Evolutionary conservation across 2,797 vertebrate species (phyloP).

Genomic region (Pogonophryne albipinna): DNA sequence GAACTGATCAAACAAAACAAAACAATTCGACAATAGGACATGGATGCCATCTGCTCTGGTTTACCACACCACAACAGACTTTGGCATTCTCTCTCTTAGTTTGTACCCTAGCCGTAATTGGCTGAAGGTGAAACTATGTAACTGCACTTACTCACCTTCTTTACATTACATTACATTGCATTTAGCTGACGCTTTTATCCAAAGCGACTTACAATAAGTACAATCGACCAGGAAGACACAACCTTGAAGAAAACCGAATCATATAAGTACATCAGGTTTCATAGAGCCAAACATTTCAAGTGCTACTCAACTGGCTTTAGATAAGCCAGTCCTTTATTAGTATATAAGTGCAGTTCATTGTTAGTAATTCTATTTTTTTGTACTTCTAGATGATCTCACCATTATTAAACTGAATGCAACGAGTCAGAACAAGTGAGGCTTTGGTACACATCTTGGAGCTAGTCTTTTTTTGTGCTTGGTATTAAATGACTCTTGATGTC

Average conservation of each 20-base stretch:
- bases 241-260: too few species aligned
- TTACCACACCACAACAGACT: constrained; percentile 27
- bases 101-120: constrained; percentile 18
- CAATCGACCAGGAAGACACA: too few species aligned
- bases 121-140: not conserved
- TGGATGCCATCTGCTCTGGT: constrained; percentile 17
- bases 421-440: not conserved
- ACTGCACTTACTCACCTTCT: not conserved
- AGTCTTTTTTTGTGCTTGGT: not conserved
- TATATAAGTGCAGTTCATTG: too few species aligned
- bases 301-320: too few species aligned
- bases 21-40: constrained; percentile 6
- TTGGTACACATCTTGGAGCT: not conserved
- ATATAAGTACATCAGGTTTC: too few species aligned
- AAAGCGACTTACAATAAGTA: too few species aligned
- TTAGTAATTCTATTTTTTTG: too few species aligned
- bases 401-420: not conserved
- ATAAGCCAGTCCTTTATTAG: too few species aligned
- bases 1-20: not conserved
- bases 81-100: constrained; percentile 1
- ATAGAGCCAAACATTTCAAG: too few species aligned
- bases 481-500: not conserved
- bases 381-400: not conserved
- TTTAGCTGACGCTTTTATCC: too few species aligned
- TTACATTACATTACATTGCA: too few species aligned